phyloP scores from a whole-genome alignment of 2,888 invertebrate species.

The Chaitophorus viminalis region DNA sequence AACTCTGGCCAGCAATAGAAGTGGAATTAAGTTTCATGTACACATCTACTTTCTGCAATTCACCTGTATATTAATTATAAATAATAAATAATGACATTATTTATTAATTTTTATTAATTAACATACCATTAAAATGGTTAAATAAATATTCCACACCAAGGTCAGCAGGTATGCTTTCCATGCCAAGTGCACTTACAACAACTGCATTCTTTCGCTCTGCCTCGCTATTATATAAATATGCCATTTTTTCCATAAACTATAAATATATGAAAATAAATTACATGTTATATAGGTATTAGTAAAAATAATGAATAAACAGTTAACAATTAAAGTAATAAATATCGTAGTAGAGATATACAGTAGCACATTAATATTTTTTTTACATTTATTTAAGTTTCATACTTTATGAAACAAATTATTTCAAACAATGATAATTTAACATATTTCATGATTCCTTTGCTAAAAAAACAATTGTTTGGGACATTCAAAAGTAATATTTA shows the following conservation, averaged over 20 bases:
- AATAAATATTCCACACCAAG: constrained; percentile 83
- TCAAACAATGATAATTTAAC: too few relatives aligned
- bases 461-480: too few relatives aligned
- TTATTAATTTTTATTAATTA: neutral
- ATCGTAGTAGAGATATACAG: too few relatives aligned
- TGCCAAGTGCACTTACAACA: constrained; percentile 90
- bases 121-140: constrained; percentile 78
- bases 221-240: constrained; percentile 78
- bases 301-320: too few relatives aligned
- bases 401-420: too few relatives aligned
- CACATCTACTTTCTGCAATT: constrained; percentile 8
- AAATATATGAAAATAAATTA: constrained; percentile 61
- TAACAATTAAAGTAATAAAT: too few relatives aligned
- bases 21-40: constrained; percentile 23
- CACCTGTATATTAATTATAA: neutral
- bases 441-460: too few relatives aligned
- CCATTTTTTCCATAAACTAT: constrained; percentile 86
- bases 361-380: too few relatives aligned
- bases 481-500: too few relatives aligned
- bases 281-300: too few relatives aligned
- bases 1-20: neutral
- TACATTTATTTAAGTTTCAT: too few relatives aligned
- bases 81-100: neutral
- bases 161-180: constrained; percentile 92
- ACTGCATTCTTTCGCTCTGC: constrained; percentile 86